Base-by-base conservation (phyloP, 1,140 invertebrate genomes). In the Euborellia annulipes region DNA sequence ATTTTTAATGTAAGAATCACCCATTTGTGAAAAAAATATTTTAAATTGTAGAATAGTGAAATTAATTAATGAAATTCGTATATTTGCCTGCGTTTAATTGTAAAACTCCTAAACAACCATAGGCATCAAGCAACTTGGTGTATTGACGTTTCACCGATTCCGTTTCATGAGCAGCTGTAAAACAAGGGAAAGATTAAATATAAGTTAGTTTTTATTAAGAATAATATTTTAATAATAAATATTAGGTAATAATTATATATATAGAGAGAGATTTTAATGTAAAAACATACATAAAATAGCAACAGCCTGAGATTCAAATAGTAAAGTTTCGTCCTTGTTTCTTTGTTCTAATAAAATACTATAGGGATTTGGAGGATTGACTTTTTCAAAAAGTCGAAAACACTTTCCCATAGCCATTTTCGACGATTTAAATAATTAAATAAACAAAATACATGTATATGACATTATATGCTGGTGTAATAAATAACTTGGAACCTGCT, bases 331-430 rank as follows among this genome's bases (percentile, higher is more conserved):
- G 57, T 83, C 82, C 65, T 82, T 82, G 62, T 82, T 80, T 59
- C 87, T 75, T 57, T 88, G 85, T 60, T 92, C 87, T 46, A 95
- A 65, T 41, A 95, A 70, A 51, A 94, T 73, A 60, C 86, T 90
- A 58, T 92, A 89, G n/a, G 84, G 82, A 63, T 76, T 83, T 39
- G 82, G 78, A 11, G 82, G 78, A 51, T 79, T 77, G 49, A 80
- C 74, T 66, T 91, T 91, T 62, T 92, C 86, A 54, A 86, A 76
- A 52, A 93, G 78, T 54, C 88, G 81, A 66, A 87, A 93, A 41
- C 79, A 78, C 69, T 93, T 92, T 54, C 86, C 87, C 79, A 95
- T 85, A 59, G 88, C 85, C 89, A 91, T 92, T 22, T 23, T 16
- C 9, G 22, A 4, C 4, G n/a, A 38, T 38, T 23, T 23, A 27